phyloP scores from a whole-genome alignment of 2,888 invertebrate genomes.

The Heliconius aoede region DNA sequence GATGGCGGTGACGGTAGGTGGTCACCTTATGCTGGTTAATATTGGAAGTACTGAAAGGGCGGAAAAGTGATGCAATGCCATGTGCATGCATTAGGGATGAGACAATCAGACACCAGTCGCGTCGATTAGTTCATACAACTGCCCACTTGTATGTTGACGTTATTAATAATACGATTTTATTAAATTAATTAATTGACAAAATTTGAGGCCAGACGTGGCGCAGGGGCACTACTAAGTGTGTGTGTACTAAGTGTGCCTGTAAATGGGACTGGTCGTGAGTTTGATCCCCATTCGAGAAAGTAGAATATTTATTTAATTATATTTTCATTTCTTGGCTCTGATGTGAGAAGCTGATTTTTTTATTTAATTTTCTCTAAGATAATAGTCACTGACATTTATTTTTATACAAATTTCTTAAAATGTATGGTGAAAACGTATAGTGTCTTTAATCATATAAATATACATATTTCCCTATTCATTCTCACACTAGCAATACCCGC shows the following conservation, averaged over 20 bases:
- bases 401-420: too few relatives aligned
- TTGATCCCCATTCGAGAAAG: too few relatives aligned
- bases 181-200: constrained; percentile 5
- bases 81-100: constrained; percentile 82
- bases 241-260: too few relatives aligned
- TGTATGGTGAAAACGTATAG: too few relatives aligned
- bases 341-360: too few relatives aligned
- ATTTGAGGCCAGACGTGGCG: too few relatives aligned
- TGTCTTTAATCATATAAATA: not conserved
- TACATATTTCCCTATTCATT: constrained; percentile 26
- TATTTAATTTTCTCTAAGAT: too few relatives aligned
- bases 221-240: too few relatives aligned
- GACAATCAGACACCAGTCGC: constrained; percentile 72
- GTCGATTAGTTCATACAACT: constrained; percentile 75
- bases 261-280: too few relatives aligned
- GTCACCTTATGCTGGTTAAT: constrained; percentile 60
- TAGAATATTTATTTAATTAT: too few relatives aligned
- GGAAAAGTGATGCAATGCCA: constrained; percentile 78
- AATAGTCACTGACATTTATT: too few relatives aligned
- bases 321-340: too few relatives aligned
- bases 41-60: constrained; percentile 72
- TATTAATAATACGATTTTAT: constrained; percentile 41
- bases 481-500: constrained; percentile 48
- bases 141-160: constrained; percentile 55
- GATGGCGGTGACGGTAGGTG: constrained; percentile 41